Percentiles rank a stretch among this genome's conserved stretches.
phyloP scores from a whole-genome alignment of 2,113 vertebrate species.

The Alethe diademata region DNA sequence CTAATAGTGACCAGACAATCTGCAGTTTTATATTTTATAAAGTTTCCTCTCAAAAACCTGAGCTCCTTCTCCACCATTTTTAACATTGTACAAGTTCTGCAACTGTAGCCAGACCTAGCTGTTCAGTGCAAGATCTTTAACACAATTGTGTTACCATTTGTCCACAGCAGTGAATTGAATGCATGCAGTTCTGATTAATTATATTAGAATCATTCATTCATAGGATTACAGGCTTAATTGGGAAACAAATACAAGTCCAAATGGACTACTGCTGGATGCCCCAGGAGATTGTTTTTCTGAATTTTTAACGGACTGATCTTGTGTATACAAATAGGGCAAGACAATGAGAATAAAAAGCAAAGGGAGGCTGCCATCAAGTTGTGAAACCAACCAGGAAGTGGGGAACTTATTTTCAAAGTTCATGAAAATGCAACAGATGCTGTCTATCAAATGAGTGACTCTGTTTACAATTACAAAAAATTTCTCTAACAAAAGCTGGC shows the following conservation, averaged over 20 bases:
- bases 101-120: background rate
- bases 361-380: constrained; percentile 3
- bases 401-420: background rate
- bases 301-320: background rate
- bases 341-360: constrained; percentile 27
- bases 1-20: background rate
- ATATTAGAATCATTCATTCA: constrained; percentile 13
- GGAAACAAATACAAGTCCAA: constrained; percentile 38
- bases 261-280: constrained; percentile 30
- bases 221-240: constrained; percentile 24
- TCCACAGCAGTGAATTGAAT: background rate
- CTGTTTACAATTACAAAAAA: constrained; percentile 44
- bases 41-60: background rate
- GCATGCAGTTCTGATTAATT: constrained; percentile 9
- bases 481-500: constrained; percentile 40
- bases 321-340: background rate
- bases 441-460: constrained; percentile 19
- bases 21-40: background rate
- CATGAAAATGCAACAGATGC: constrained; percentile 39
- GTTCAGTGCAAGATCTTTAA: background rate
- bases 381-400: constrained; percentile 37
- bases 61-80: background rate
- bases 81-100: background rate
- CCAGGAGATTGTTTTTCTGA: constrained; percentile 10
- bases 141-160: background rate